Percentiles rank a stretch among this genome's conserved stretches.
These are phyloP conservation scores for Turritopsis rubra DNA, from an alignment of 30 jellyfish, hydroid and myxozoan genomes.

Conservation along the genomic window DNA sequence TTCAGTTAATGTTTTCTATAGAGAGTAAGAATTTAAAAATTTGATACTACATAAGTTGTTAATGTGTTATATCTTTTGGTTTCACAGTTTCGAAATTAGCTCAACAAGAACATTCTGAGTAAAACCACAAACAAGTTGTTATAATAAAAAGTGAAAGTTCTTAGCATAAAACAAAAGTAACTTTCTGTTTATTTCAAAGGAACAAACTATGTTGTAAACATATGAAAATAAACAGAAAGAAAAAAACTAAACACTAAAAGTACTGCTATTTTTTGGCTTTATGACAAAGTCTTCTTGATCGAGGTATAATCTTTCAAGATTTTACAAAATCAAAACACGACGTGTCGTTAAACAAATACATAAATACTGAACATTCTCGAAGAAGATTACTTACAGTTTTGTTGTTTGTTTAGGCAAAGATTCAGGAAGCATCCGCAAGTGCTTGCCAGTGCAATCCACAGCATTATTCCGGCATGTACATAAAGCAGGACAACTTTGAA, in stretches of 20 bases:
- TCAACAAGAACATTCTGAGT: background rate
- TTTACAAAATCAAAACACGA: background rate
- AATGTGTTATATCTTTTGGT: background rate
- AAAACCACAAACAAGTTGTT: background rate
- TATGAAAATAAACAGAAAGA: background rate
- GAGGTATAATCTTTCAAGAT: background rate
- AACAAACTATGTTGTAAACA: too few species aligned
- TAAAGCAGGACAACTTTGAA: constrained; percentile 3
- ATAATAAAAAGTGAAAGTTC: background rate
- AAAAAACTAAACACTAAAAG: too few species aligned
- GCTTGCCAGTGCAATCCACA: constrained; percentile 9
- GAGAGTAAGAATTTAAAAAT: too few species aligned
- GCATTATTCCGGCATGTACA: background rate
- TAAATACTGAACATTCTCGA: background rate
- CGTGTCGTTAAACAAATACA: background rate
- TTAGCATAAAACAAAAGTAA: background rate
- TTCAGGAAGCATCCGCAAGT: constrained; percentile 5
- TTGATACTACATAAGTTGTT: too few species aligned
- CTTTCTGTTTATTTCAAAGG: background rate
- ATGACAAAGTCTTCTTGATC: background rate
- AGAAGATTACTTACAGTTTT: background rate
- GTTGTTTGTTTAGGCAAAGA: constrained; percentile 10
- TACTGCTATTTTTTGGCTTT: background rate
- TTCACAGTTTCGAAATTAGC: background rate
- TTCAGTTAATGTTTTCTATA: too few species aligned